These are phyloP conservation scores for Halictus quadricinctus DNA, from an alignment of 2,888 invertebrate species.

Conservation along the genomic window DNA sequence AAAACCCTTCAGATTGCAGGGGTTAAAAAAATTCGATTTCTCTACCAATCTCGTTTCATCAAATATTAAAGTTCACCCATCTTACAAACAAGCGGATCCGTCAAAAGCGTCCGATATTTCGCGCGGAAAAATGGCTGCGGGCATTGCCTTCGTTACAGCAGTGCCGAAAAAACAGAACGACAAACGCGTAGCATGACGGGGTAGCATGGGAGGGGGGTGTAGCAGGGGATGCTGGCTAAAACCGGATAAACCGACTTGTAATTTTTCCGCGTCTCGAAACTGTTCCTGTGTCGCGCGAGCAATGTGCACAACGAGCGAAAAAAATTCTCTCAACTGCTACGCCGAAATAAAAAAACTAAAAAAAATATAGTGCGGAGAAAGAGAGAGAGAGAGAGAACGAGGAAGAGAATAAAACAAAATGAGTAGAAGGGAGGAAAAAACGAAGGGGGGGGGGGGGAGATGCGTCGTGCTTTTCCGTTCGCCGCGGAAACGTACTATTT, in stretches of 20 bases:
- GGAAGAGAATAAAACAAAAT: not conserved
- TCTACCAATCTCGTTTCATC: not conserved
- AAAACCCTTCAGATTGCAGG: no score
- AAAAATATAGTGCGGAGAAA: not conserved
- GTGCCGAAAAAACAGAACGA: not conserved
- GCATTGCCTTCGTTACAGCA: not conserved
- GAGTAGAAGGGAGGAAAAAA: not conserved
- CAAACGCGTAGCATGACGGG: not conserved
- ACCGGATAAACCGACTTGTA: slow-evolving; percentile 14
- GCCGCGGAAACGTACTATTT: slow-evolving; percentile 11
- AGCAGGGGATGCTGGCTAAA: not conserved
- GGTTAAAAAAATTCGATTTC: no score
- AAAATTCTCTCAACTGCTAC: not conserved
- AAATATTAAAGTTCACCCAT: not conserved
- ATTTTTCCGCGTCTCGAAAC: slow-evolving; percentile 26
- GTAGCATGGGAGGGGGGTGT: not conserved
- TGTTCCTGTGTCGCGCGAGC: slow-evolving; percentile 12
- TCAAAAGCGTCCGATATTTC: not conserved
- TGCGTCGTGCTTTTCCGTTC: not conserved
- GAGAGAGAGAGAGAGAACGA: not conserved
- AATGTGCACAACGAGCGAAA: slow-evolving; percentile 7
- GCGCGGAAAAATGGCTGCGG: not conserved
- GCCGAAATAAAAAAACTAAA: not conserved
- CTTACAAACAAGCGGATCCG: not conserved
- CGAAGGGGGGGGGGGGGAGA: not conserved